Conservation (phyloP, 2,888 invertebrate species). For the Nowickia ferox region DNA sequence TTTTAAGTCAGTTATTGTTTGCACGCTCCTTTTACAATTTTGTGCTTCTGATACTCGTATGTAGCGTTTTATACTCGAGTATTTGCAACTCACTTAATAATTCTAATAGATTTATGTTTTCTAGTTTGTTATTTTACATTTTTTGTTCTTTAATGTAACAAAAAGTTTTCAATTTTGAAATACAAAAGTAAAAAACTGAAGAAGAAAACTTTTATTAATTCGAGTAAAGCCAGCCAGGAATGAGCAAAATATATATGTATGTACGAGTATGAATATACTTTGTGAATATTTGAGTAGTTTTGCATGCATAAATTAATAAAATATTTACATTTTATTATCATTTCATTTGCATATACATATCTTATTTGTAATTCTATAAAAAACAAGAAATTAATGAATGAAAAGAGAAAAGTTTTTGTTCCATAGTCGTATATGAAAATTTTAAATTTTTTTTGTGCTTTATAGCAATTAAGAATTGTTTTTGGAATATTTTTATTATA, state of each 20-base stretch:
- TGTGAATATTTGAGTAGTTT: constrained; percentile 70
- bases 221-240: constrained; percentile 4
- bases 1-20: constrained; percentile 22
- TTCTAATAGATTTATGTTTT: constrained; percentile 70
- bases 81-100: constrained; percentile 69
- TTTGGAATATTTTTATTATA: no score
- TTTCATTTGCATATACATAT: constrained; percentile 46
- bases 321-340: constrained; percentile 70
- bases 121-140: constrained; percentile 50
- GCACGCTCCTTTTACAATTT: constrained; percentile 29
- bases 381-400: constrained; percentile 36
- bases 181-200: constrained; percentile 16
- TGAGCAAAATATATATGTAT: constrained; percentile 39
- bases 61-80: constrained; percentile 47
- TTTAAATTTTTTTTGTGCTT: no score
- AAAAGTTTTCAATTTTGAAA: constrained; percentile 37
- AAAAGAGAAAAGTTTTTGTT: not conserved
- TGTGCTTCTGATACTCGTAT: constrained; percentile 20
- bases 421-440: no score
- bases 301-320: constrained; percentile 70
- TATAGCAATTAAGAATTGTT: no score
- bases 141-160: constrained; percentile 2
- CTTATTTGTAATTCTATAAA: constrained; percentile 1
- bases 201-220: constrained; percentile 56
- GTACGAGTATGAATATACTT: no score